These are phyloP conservation scores for Orientallactaga sibirica DNA, from an alignment of 2,797 vertebrate species.

Conservation along the genomic window DNA sequence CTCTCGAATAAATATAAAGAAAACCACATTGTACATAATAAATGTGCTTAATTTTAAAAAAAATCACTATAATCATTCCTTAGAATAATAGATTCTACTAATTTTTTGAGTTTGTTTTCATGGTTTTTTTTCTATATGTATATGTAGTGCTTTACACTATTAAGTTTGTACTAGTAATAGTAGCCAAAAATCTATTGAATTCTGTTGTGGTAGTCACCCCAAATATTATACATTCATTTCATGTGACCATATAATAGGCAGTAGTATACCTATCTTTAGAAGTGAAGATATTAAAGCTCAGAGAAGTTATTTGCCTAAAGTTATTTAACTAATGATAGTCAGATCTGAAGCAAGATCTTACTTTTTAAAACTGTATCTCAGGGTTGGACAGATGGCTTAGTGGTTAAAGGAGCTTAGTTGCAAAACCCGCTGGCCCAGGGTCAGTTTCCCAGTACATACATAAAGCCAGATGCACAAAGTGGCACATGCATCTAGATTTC, in stretches of 20 bases:
- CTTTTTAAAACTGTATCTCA: not conserved
- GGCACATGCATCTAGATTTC: too few species aligned
- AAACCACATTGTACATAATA: too few species aligned
- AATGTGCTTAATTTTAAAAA: not conserved
- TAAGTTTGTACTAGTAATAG: constrained; percentile 37
- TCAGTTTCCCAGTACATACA: too few species aligned
- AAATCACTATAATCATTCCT: not conserved
- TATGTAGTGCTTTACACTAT: constrained; percentile 39
- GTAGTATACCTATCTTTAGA: not conserved
- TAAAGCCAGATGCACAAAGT: too few species aligned
- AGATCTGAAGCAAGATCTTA: constrained; percentile 47
- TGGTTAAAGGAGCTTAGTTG: too few species aligned
- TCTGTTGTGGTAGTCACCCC: constrained; percentile 16
- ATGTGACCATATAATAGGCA: constrained; percentile 9
- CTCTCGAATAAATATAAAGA: too few species aligned
- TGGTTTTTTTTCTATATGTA: constrained; percentile 47
- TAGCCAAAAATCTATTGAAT: constrained; percentile 45
- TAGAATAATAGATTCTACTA: constrained; percentile 3
- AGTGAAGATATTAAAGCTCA: constrained; percentile 1
- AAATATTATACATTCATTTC: not conserved
- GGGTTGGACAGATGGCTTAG: too few species aligned
- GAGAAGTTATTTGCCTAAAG: not conserved
- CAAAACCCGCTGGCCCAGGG: too few species aligned
- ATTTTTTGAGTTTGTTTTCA: constrained; percentile 51
- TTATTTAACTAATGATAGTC: constrained; percentile 50